Conservation (phyloP, 2,113 vertebrate genomes). For the Irena cyanogastra region DNA sequence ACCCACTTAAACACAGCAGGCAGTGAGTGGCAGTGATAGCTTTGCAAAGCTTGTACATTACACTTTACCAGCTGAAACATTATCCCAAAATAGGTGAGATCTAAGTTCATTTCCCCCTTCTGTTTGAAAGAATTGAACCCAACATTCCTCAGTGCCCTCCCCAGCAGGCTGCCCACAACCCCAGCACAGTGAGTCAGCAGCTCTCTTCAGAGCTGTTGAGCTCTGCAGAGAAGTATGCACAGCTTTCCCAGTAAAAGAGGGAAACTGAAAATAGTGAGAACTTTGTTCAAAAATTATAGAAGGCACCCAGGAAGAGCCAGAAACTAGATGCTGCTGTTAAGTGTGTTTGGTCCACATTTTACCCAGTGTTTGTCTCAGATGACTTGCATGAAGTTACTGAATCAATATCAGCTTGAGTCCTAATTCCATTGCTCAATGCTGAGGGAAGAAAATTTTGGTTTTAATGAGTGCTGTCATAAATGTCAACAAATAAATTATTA, state of each 20-base stretch:
- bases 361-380: background rate
- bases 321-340: background rate
- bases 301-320: background rate
- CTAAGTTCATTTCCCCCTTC: background rate
- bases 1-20: slow-evolving; percentile 5
- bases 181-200: background rate
- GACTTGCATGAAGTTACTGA: background rate
- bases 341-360: background rate
- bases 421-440: background rate
- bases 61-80: background rate
- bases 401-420: background rate
- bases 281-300: background rate
- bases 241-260: background rate
- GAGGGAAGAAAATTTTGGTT: background rate
- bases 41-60: background rate
- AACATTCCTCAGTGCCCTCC: background rate
- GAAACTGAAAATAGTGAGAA: background rate
- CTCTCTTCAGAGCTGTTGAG: background rate
- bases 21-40: background rate
- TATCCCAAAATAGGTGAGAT: background rate
- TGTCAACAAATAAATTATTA: background rate
- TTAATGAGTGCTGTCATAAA: background rate
- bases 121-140: background rate
- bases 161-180: background rate
- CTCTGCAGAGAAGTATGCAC: background rate